A percentile compares a stretch with the other conserved stretches of the same genome.
These are phyloP conservation scores for Malacosoma neustria DNA, from an alignment of 2,888 invertebrate genomes.

Conservation along the genomic window DNA sequence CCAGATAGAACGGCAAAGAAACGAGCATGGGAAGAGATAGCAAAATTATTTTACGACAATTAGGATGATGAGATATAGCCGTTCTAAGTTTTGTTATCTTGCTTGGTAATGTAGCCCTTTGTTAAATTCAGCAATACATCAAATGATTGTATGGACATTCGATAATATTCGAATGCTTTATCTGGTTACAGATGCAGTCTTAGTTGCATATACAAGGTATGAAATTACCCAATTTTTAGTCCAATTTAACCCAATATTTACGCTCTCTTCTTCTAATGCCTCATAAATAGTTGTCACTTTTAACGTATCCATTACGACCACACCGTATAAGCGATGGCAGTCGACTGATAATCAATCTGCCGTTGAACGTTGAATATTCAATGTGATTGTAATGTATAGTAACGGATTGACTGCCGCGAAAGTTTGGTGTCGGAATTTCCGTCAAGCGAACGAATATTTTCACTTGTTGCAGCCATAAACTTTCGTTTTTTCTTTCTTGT, in stretches of 20 bases:
- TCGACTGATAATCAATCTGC: background rate
- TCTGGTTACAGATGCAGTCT: constrained; percentile 12
- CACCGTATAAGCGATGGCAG: background rate
- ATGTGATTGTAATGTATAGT: background rate
- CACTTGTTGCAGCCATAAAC: too few relatives aligned
- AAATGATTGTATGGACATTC: constrained; percentile 11
- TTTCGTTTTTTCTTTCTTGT: too few relatives aligned
- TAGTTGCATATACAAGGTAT: constrained; percentile 2
- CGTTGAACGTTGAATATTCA: background rate
- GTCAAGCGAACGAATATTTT: too few relatives aligned
- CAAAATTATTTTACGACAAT: constrained; percentile 1
- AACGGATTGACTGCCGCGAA: background rate
- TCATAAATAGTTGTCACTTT: constrained; percentile 12
- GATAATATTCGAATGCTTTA: constrained; percentile 15
- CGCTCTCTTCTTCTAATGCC: background rate
- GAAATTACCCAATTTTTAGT: background rate
- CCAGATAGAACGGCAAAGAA: constrained; percentile 5
- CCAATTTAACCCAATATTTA: background rate
- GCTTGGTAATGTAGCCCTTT: background rate
- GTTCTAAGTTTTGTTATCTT: background rate
- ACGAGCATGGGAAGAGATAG: background rate
- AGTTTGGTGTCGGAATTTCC: constrained; percentile 1
- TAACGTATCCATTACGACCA: background rate
- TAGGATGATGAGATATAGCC: background rate
- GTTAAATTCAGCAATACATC: background rate